Conservation (phyloP, 2,797 vertebrate species). For the Danionella dracula region DNA sequence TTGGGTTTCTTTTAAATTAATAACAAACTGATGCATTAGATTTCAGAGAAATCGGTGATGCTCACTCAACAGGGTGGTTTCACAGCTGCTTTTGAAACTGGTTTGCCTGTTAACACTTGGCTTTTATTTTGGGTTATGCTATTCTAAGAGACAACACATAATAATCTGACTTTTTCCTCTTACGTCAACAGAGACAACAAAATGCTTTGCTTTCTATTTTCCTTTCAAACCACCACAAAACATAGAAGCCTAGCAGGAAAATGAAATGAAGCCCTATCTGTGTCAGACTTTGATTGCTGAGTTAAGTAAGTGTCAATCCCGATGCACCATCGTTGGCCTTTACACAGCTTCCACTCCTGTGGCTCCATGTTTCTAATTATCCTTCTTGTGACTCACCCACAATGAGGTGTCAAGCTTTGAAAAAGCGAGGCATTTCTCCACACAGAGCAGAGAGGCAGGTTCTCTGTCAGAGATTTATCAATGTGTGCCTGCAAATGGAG, state of each 20-base stretch:
- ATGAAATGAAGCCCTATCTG: too few relatives aligned
- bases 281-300: not conserved
- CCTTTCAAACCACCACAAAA: not conserved
- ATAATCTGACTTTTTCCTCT: not conserved
- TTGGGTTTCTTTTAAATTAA: too few relatives aligned
- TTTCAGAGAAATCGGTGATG: too few relatives aligned
- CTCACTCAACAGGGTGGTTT: not conserved
- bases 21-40: too few relatives aligned
- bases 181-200: not conserved
- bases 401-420: conserved; percentile 53
- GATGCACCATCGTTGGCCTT: conserved; percentile 4
- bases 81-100: not conserved
- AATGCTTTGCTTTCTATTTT: not conserved
- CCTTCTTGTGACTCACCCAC: conserved; percentile 46
- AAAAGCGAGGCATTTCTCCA: conserved; percentile 50
- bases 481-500: conserved; percentile 59
- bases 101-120: not conserved
- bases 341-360: not conserved
- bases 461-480: conserved; percentile 42
- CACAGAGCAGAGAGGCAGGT: conserved; percentile 35
- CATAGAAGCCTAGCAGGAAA: too few relatives aligned
- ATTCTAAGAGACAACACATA: not conserved
- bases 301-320: conserved; percentile 1
- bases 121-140: not conserved
- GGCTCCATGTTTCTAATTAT: conserved; percentile 38